These are phyloP conservation scores for Serinus canaria DNA, from an alignment of 2,113 vertebrate genomes.

Conservation along the genomic window DNA sequence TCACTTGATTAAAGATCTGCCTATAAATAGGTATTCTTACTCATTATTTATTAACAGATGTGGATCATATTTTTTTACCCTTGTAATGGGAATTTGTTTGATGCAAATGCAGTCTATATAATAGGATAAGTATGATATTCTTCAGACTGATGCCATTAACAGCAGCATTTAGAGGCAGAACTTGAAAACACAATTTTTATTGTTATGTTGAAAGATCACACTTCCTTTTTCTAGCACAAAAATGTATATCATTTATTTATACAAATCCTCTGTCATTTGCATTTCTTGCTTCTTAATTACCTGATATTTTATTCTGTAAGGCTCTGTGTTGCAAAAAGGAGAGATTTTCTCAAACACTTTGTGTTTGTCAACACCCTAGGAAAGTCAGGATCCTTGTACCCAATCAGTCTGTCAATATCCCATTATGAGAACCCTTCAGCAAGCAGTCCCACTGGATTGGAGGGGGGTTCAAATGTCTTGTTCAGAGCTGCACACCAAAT, in stretches of 20 bases:
- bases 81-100: neutral
- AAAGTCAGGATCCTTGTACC: neutral
- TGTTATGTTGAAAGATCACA: neutral
- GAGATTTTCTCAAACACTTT: neutral
- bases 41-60: neutral
- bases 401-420: neutral
- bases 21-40: neutral
- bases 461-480: fast-evolving
- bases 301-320: neutral
- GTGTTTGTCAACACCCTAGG: neutral
- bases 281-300: neutral
- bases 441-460: neutral
- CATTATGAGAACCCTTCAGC: neutral
- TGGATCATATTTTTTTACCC: neutral
- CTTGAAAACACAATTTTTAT: neutral
- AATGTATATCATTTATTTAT: neutral
- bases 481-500: neutral
- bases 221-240: neutral
- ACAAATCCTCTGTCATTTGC: neutral
- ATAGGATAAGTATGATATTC: neutral
- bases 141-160: neutral
- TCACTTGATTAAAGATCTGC: neutral
- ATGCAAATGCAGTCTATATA: neutral
- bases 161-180: neutral
- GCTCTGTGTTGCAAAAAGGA: neutral